A percentile compares a stretch with the other conserved stretches of the same genome.
phyloP scores from a whole-genome alignment of 2,888 invertebrate species.

The Dryocosmus kuriphilus region DNA sequence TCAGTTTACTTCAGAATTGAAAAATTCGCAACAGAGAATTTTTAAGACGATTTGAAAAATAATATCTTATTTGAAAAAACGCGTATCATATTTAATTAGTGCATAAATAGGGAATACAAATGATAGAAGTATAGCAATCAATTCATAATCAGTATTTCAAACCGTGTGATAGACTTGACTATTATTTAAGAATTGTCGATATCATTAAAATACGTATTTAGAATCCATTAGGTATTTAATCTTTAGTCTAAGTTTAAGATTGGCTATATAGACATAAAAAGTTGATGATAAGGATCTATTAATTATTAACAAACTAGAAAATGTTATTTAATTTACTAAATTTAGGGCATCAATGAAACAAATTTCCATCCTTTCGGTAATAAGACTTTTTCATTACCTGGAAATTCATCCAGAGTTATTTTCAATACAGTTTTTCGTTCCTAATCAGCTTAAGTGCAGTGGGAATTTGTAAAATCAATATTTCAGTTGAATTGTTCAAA shows the following conservation, averaged over 20 bases:
- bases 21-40: background rate
- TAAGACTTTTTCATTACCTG: background rate
- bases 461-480: background rate
- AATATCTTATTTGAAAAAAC: background rate
- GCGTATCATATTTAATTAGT: conserved; percentile 4
- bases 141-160: conserved; percentile 20
- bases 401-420: background rate
- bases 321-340: background rate
- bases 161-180: conserved; percentile 28
- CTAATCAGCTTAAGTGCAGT: background rate
- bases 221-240: conserved; percentile 12
- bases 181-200: conserved; percentile 5
- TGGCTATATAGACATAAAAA: background rate
- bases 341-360: background rate
- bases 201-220: conserved; percentile 24
- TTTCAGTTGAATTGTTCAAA: background rate
- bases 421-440: background rate
- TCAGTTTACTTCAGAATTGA: background rate
- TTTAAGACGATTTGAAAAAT: background rate
- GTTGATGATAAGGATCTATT: background rate
- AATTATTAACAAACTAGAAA: background rate
- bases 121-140: background rate
- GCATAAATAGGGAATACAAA: background rate
- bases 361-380: background rate
- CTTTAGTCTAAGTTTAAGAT: conserved; percentile 6